Evolutionary conservation across 2,113 vertebrate species (phyloP).

Genomic region (Grammomys dolichurus): DNA sequence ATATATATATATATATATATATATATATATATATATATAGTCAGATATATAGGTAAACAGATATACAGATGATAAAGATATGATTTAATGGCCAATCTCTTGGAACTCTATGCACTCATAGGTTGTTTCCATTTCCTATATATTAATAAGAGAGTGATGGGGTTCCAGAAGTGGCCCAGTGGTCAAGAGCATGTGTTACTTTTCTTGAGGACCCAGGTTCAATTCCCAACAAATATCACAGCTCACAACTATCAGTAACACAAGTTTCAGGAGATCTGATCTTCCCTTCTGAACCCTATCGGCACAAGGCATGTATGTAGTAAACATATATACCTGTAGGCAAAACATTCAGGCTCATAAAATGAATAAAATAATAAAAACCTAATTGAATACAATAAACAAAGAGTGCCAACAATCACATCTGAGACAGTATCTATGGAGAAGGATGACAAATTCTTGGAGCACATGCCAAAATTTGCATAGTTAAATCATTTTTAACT

Average conservation of each 20-base stretch:
- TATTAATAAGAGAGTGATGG: background rate
- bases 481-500: background rate
- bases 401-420: background rate
- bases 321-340: background rate
- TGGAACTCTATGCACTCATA: background rate
- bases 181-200: background rate
- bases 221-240: background rate
- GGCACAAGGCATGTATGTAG: background rate
- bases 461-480: background rate
- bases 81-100: background rate
- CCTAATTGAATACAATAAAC: background rate
- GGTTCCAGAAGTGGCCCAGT: background rate
- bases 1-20: too few relatives aligned
- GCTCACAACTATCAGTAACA: background rate
- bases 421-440: background rate
- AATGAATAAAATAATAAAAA: background rate
- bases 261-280: background rate
- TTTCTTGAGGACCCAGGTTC: background rate
- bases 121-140: background rate
- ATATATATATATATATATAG: too few relatives aligned
- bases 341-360: background rate
- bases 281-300: too few relatives aligned
- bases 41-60: too few relatives aligned
- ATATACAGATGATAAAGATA: background rate
- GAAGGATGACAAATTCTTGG: background rate